Conservation (phyloP, 2,888 invertebrate genomes). For the Phania funesta region DNA sequence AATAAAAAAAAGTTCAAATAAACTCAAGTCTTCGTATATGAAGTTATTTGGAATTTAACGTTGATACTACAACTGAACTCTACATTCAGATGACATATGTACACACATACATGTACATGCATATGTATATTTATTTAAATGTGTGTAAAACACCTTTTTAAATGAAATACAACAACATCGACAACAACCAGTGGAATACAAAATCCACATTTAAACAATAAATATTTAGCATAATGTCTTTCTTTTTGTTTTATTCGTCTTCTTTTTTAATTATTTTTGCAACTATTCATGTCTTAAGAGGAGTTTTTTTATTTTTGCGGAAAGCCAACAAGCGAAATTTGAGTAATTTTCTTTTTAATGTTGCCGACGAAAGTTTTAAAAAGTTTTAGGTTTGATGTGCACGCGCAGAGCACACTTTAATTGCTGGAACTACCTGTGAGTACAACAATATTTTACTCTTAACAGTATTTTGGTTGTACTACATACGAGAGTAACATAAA, state of each 20-base stretch:
- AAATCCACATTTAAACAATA: slow-evolving; percentile 49
- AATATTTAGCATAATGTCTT: slow-evolving; percentile 57
- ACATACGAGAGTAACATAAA: slow-evolving; percentile 42
- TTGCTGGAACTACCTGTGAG: slow-evolving; percentile 40
- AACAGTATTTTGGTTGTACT: slow-evolving; percentile 30
- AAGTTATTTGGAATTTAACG: slow-evolving; percentile 57
- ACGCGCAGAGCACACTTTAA: slow-evolving; percentile 66
- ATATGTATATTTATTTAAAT: slow-evolving; percentile 26
- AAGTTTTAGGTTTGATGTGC: slow-evolving; percentile 52
- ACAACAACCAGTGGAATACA: slow-evolving; percentile 30
- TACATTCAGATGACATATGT: neutral
- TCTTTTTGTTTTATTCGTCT: slow-evolving; percentile 7
- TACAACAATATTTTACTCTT: slow-evolving; percentile 35
- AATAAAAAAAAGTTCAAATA: slow-evolving; percentile 9
- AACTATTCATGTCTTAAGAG: slow-evolving; percentile 36
- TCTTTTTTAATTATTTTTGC: slow-evolving; percentile 22
- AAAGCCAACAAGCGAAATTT: slow-evolving; percentile 45
- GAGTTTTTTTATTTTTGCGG: slow-evolving; percentile 18
- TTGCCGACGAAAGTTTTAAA: slow-evolving; percentile 33
- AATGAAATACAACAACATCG: slow-evolving; percentile 30
- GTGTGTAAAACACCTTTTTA: slow-evolving; percentile 59
- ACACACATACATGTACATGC: neutral
- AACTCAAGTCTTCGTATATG: neutral
- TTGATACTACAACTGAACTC: slow-evolving; percentile 18
- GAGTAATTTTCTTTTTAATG: slow-evolving; percentile 29